Base-by-base conservation (phyloP, 1,140 invertebrate species). In the Dryas iulia region DNA sequence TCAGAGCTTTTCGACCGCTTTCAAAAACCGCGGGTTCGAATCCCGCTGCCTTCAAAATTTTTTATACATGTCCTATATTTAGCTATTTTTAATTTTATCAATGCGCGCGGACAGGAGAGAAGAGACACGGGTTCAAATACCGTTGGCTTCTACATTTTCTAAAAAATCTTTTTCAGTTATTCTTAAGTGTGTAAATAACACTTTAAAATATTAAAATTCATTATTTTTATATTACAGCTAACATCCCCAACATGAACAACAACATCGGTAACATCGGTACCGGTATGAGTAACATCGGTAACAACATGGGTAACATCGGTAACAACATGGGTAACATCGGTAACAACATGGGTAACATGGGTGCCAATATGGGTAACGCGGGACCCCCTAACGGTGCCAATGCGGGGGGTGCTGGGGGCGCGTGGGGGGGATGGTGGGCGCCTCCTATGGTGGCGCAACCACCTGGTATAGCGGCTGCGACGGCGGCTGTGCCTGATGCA, bases 341-440 rank as follows among this genome's bases (percentile, higher is more conserved):
- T n/a, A n/a, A n/a, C 14, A 47, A 47, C 8, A 47, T 47, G 39
- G 14, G 14, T 8, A 47, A 47, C 6, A 47, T 47, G 39, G 39
- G 39, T n/a, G n/a, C n/a, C 18, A 18, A 18, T 7, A 47, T 47
- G 26, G 26, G 26, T 6, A 28, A 28, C 26, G 64, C 1, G 76
- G 73, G 8, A 8, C 60, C 28, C 21, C 39, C 39, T 6, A 47
- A 47, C 2, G 65, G 28, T 10, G n/a, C n/a, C n/a, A n/a, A n/a
- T n/a, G n/a, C n/a, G n/a, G n/a, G n/a, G n/a, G n/a, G n/a, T n/a
- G 26, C 59, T 6, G 62, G 70, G 3, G 71, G 71, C 23, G 72
- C 63, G 31, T 74, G 83, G 81, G 66, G 72, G 10, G 71, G 77
- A 21, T 79, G 75, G 80, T 82, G 79, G 81, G 81, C 84, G 18